Evolutionary conservation across 2,888 invertebrate species (phyloP), one percentile per base, ranked within the genome.

Genomic region (Digitonthophagus gazella): DNA sequence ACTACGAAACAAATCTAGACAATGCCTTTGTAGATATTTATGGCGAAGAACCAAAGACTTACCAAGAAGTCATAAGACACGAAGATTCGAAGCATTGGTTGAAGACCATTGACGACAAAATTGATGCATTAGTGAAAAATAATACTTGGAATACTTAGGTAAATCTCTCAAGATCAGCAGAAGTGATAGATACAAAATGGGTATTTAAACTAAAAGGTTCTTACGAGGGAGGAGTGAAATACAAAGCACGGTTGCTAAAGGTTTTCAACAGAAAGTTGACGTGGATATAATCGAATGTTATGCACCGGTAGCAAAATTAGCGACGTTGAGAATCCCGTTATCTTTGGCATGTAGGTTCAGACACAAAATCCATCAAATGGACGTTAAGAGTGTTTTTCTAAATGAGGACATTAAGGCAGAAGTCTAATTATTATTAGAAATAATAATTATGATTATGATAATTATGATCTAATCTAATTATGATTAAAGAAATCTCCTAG

Each of bases 41-140:
- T 55, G 1, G 16, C 11, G 8, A 58, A 16, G 66, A 65, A 65
- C 66, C 66, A 15, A 15, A 55, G 16, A 57, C 66, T 15, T 65
- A 65, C 18, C 11, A 54, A 54, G 66, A 65, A 55, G 66, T 56
- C 16, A 65, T 65, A 11, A 16, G n/a, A 6, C n/a, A 18, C 15
- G 56, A 65, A 8, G 15, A 65, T 65, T 79, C 81, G 83, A 83
- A 14, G 84, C 14, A 14, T 54, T 54, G 84, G 65, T 77, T 81
- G 58, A 84, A 84, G 3, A 67, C 67, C 20, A 69, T 55, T 15
- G 56, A 68, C 22, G 64, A 69, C 6, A 69, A 71, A 20, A 22
- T 71, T 11, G 65, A 20, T 11, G 54, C 67, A 8, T 56, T 71
- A 72, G 15, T 72, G 64, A 16, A 66, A 28, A 72, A 71, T 61